A percentile compares a stretch with the other conserved stretches of the same genome.
phyloP scores from a whole-genome alignment of 1,140 invertebrate species.

The Oscheius sp. region DNA sequence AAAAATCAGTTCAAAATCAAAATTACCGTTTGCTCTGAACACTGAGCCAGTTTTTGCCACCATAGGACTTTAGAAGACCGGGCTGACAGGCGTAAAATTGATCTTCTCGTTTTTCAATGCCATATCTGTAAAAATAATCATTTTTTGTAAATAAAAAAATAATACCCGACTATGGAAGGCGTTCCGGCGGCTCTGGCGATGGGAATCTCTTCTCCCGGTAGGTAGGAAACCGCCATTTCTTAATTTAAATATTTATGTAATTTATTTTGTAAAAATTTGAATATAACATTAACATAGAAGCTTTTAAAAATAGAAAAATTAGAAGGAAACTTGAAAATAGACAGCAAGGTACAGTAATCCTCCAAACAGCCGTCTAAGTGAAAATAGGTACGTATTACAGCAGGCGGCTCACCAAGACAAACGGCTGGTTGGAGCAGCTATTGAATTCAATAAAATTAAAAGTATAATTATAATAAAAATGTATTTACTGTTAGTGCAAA shows the following conservation, averaged over 20 bases:
- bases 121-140: constrained; percentile 5
- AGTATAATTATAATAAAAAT: no score
- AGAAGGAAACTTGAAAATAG: no score
- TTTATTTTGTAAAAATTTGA: not conserved
- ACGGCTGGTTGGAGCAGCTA: no score
- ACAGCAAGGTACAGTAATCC: no score
- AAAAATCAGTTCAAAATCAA: not conserved
- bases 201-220: constrained; percentile 8
- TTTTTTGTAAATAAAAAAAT: not conserved
- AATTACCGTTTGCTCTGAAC: constrained; percentile 21
- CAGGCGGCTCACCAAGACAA: no score
- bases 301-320: no score
- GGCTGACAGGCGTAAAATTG: not conserved
- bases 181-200: not conserved
- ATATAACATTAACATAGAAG: no score
- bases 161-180: constrained; percentile 13
- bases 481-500: no score
- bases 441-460: no score
- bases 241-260: not conserved
- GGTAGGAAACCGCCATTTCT: constrained; percentile 8
- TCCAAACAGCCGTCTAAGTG: no score
- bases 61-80: not conserved
- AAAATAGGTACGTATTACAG: no score
- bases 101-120: not conserved
- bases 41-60: constrained; percentile 18